Evolutionary conservation across 1,140 invertebrate species (phyloP).

Genomic region (Antheraea mylitta): DNA sequence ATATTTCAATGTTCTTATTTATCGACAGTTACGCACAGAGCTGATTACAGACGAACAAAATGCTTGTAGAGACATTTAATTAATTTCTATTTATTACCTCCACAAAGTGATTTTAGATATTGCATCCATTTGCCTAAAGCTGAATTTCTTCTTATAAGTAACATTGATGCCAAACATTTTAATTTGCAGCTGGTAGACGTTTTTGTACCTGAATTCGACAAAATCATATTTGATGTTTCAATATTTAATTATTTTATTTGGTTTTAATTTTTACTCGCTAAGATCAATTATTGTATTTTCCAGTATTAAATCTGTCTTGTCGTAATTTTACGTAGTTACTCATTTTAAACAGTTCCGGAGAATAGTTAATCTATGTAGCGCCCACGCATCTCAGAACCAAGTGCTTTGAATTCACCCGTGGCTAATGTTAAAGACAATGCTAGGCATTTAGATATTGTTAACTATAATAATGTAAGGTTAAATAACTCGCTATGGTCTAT

Average conservation of each 20-base stretch:
- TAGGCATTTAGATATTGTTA: conserved; percentile 61
- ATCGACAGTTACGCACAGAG: neutral
- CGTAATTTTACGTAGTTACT: neutral
- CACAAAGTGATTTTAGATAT: conserved; percentile 53
- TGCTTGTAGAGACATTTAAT: conserved; percentile 27
- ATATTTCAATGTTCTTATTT: too few species aligned
- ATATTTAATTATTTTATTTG: too few species aligned
- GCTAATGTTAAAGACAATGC: conserved; percentile 63
- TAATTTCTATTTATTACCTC: conserved; percentile 40
- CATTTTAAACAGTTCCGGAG: neutral
- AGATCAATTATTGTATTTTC: too few species aligned
- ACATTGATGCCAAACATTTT: neutral
- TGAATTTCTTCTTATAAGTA: conserved; percentile 23
- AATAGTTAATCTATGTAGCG: conserved; percentile 40
- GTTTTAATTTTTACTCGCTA: too few species aligned
- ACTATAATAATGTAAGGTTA: conserved; percentile 53
- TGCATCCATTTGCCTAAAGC: conserved; percentile 45
- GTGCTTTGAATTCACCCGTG: conserved; percentile 44
- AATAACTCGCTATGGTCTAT: conserved; percentile 44
- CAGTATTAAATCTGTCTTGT: too few species aligned
- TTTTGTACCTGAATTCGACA: neutral
- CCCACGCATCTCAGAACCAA: conserved; percentile 48
- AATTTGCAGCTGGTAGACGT: neutral
- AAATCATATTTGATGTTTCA: too few species aligned
- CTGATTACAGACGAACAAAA: neutral